Evolutionary conservation across 2,888 invertebrate species (phyloP), one percentile per base, ranked within the genome.

Genomic region (Proisotoma minuta): DNA sequence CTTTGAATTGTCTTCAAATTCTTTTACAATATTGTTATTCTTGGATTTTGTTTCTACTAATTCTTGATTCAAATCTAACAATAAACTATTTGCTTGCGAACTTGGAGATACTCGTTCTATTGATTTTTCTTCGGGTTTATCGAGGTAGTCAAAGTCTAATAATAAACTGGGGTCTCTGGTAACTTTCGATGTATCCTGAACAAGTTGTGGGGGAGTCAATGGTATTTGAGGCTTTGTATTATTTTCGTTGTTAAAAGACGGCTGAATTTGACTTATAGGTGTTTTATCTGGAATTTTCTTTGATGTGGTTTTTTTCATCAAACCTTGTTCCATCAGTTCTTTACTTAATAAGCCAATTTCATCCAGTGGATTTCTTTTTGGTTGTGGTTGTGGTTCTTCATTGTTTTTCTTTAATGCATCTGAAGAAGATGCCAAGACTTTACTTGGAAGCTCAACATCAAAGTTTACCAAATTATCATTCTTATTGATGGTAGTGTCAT

Each of bases 321-420:
- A 34, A 43, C 69, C 65, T 43, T 69, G 52, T 34, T 70, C 67
- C 71, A 73, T 71, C 23, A 73, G 59, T 60, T 73, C 68, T 50
- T 66, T 56, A 60, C 70, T 73, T 26, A 73, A 50, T 57, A 61
- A 52, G 23, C 65, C 66, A 28, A 73, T 66, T 64, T 73, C 73
- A 52, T 64, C 68, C 27, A 73, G 60, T 8, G 61, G 62, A 53
- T 61, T 57, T 22, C 40, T 43, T 10, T 12, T 4, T 51, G 49
- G 57, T n/a, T 59, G 39, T 40, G 53, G 8, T 34, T 65, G 54
- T 4, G 10, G 23, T 28, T 62, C 56, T 43, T 2, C 39, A 49
- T 23, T n/a, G n/a, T n/a, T n/a, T n/a, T n/a, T n/a, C n/a, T n/a
- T n/a, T n/a, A n/a, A n/a, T n/a, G n/a, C 34, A 22, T 50, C 50